Conservation (phyloP, 1,140 invertebrate species). For the Chlorops oryzae region DNA sequence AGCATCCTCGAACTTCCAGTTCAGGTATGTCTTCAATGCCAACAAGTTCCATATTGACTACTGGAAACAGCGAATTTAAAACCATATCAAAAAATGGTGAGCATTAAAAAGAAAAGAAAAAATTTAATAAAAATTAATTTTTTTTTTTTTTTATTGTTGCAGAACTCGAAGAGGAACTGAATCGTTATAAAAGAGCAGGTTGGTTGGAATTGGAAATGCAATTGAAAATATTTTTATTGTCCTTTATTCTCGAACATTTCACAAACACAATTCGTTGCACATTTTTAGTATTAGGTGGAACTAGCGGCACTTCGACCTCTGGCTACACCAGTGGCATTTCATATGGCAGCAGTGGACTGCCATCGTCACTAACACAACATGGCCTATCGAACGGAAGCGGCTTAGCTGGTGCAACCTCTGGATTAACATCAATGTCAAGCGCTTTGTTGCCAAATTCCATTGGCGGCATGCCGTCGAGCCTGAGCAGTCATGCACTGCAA, state of each 20-base stretch:
- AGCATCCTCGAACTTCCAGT: slow-evolving; percentile 63
- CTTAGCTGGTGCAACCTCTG: slow-evolving; percentile 11
- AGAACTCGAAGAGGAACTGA: slow-evolving; percentile 47
- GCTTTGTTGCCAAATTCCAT: slow-evolving; percentile 43
- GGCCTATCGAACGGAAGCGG: background rate
- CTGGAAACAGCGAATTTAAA: slow-evolving; percentile 46
- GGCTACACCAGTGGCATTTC: slow-evolving; percentile 39
- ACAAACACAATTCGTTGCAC: too few species aligned
- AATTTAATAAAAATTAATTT: background rate
- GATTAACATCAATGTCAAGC: slow-evolving; percentile 45
- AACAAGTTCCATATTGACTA: slow-evolving; percentile 45
- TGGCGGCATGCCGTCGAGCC: slow-evolving; percentile 44
- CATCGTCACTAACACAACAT: background rate
- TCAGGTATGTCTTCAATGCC: slow-evolving; percentile 39
- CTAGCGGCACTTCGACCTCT: slow-evolving; percentile 32
- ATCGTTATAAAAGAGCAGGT: slow-evolving; percentile 41
- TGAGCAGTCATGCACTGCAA: slow-evolving; percentile 44
- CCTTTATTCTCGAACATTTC: too few species aligned
- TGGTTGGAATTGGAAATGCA: background rate
- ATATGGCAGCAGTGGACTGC: slow-evolving; percentile 22
- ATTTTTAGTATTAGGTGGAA: slow-evolving; percentile 28
- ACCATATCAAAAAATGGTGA: slow-evolving; percentile 47
- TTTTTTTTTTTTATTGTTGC: background rate
- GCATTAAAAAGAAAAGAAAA: background rate
- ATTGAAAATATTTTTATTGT: too few species aligned